Evolutionary conservation across 2,113 vertebrate species (phyloP), one percentile per base, ranked within the genome.

Genomic region (Tor tambroides): DNA sequence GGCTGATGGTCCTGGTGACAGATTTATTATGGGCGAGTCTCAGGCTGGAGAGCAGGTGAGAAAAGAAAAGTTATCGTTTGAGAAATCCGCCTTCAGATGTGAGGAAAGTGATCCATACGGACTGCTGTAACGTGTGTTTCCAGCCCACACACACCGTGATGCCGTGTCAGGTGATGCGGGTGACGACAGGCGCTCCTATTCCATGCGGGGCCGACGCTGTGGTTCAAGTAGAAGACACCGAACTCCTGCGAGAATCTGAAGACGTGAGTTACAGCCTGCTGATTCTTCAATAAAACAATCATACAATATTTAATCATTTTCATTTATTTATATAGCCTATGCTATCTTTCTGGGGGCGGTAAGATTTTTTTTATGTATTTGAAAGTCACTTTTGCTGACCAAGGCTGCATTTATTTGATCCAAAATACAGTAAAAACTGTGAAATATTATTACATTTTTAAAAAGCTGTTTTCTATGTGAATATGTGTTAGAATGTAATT

Each of bases 101-200:
- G 46, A 74, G 17, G 54, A 35, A 6, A 80, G 6, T 32, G 15
- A 54, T 28, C 14, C 75, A 19, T 38, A 21, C 4, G 38, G 10
- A 43, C 79, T 65, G 79, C 43, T 32, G 63, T 46, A 9, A 43
- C 1, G 7, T 67, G 49, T 82, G 69, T 71, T 5, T 85, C 17
- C 46, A 99, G 98, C 98, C 98, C 38, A 99, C 98, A 91, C 98
- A 99, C 93, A 99, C 98, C 83, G 98, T 99, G 93, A 99, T 99
- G 98, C 98, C 98, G 41, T 97, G 98, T 85, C 98, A 99, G 94
- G 98, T 99, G 92, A 99, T 99, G 98, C 95, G 98, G 41, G 98
- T 99, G 92, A 99, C 98, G 92, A 99, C 98, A 0, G 98, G 98
- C 81, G 98, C 98, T 92, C 98, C 98, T n/a, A 99, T 99, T 92